Evolutionary conservation across 1,140 invertebrate species (phyloP).

Genomic region (Bombus pyrosoma): DNA sequence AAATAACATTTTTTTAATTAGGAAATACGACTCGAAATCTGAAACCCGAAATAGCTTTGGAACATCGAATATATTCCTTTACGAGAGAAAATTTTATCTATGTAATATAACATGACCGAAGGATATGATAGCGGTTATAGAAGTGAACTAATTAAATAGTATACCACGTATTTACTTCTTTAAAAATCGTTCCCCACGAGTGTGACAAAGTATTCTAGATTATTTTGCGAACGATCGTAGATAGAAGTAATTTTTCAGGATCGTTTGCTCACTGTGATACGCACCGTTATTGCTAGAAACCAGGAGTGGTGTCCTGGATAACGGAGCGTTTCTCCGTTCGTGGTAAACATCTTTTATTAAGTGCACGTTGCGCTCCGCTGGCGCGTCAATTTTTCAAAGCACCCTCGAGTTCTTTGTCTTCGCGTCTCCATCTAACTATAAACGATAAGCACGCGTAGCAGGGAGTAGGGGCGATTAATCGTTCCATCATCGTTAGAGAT

Average conservation of each 20-base stretch:
- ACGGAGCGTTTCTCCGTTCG: slow-evolving; percentile 62
- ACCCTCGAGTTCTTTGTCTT: slow-evolving; percentile 70
- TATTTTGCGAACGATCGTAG: not conserved
- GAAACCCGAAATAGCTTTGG: too few relatives aligned
- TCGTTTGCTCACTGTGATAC: slow-evolving; percentile 51
- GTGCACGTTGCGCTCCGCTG: slow-evolving; percentile 67
- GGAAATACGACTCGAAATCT: not conserved
- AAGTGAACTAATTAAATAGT: not conserved
- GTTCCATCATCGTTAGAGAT: slow-evolving; percentile 62
- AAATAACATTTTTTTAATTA: not conserved
- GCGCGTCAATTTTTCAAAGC: slow-evolving; percentile 73
- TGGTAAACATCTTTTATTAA: slow-evolving; percentile 75
- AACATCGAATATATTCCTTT: not conserved
- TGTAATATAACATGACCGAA: not conserved
- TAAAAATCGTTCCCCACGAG: not conserved
- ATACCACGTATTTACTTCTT: not conserved
- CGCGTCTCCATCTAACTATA: slow-evolving; percentile 63
- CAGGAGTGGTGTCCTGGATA: slow-evolving; percentile 58
- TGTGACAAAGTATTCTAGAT: not conserved
- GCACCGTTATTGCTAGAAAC: slow-evolving; percentile 60
- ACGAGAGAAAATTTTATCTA: not conserved
- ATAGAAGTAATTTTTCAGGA: slow-evolving; percentile 42
- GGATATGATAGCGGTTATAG: not conserved
- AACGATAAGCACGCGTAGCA: slow-evolving; percentile 61
- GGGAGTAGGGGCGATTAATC: slow-evolving; percentile 66